Evolutionary conservation across 2,113 vertebrate genomes (phyloP).

Genomic region (Panthera uncia): DNA sequence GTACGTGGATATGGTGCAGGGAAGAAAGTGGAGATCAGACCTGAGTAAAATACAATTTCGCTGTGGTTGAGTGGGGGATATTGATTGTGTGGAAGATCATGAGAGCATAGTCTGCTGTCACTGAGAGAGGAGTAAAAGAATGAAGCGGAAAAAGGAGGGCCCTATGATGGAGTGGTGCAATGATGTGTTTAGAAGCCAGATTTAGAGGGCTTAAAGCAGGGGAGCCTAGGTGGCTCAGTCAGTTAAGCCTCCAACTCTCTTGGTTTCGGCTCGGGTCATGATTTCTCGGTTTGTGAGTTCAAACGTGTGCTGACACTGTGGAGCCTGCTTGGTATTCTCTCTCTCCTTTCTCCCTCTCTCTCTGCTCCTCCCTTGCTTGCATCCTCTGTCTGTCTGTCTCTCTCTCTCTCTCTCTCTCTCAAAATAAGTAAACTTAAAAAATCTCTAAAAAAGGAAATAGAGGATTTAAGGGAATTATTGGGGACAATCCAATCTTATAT

Average conservation of each 20-base stretch:
- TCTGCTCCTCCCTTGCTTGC: too few relatives aligned
- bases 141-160: background rate
- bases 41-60: background rate
- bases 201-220: background rate
- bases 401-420: too few relatives aligned
- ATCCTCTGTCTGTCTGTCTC: too few relatives aligned
- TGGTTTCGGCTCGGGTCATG: too few relatives aligned
- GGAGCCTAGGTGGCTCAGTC: too few relatives aligned
- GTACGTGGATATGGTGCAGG: background rate
- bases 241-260: too few relatives aligned
- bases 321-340: too few relatives aligned
- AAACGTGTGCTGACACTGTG: too few relatives aligned
- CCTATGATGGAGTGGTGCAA: background rate
- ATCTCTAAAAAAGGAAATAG: background rate
- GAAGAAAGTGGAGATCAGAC: background rate
- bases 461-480: background rate
- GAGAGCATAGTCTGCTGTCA: background rate
- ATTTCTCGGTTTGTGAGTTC: too few relatives aligned
- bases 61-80: background rate
- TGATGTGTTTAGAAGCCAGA: background rate
- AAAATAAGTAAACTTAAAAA: too few relatives aligned
- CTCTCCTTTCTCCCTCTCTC: too few relatives aligned
- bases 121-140: background rate
- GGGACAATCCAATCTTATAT: background rate
- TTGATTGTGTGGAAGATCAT: background rate